These are phyloP conservation scores for Heterochromis multidens DNA, from an alignment of 2,113 vertebrate species.

Conservation along the genomic window DNA sequence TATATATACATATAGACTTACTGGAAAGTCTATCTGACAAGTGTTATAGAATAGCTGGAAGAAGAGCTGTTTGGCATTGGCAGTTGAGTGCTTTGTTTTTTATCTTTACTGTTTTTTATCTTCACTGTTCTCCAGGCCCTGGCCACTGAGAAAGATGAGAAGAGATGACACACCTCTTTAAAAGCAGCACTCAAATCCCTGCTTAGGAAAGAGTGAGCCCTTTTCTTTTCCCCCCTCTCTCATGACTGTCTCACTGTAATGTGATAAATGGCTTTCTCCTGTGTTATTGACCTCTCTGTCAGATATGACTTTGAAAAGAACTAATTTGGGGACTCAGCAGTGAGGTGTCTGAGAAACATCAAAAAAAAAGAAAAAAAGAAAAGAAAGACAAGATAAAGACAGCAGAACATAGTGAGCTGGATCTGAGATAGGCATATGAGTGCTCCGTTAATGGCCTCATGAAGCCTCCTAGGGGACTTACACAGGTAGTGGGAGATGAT, in stretches of 20 bases:
- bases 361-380: constrained; percentile 14
- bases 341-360: constrained; percentile 1
- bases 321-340: neutral
- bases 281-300: neutral
- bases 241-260: constrained; percentile 3
- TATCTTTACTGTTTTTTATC: too few relatives aligned
- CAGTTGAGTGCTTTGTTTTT: constrained; percentile 9
- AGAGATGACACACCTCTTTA: constrained; percentile 41
- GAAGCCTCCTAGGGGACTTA: neutral
- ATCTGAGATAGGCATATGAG: neutral
- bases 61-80: neutral
- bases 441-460: constrained; percentile 13
- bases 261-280: neutral
- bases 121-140: neutral
- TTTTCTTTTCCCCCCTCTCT: neutral
- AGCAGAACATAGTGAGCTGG: neutral
- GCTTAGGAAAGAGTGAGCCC: constrained; percentile 55
- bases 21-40: neutral
- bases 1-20: neutral
- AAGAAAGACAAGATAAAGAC: constrained; percentile 11
- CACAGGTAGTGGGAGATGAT: neutral
- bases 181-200: constrained; percentile 58
- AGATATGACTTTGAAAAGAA: constrained; percentile 12
- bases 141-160: constrained; percentile 40
- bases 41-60: neutral